Evolutionary conservation across 1,140 invertebrate genomes (phyloP).

Genomic region (Octopus sinensis): DNA sequence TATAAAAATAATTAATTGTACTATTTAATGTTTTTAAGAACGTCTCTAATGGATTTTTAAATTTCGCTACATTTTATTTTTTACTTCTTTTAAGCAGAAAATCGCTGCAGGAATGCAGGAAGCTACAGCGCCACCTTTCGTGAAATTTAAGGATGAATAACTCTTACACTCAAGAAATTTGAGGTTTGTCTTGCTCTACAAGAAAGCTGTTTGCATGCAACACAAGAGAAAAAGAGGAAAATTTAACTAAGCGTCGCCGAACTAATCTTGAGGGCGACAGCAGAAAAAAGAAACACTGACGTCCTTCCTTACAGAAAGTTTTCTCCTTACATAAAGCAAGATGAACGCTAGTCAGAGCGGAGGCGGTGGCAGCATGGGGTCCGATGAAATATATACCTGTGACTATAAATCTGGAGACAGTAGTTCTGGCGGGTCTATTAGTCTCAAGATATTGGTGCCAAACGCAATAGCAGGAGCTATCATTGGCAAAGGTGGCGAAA

Average conservation of each 20-base stretch:
- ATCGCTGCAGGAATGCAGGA: neutral
- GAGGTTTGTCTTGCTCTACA: neutral
- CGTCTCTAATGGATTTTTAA: no score
- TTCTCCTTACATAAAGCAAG: neutral
- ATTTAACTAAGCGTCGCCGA: no score
- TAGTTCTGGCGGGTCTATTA: neutral
- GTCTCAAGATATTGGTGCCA: conserved; percentile 87
- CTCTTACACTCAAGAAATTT: neutral
- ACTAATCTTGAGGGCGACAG: no score
- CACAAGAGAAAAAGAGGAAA: neutral
- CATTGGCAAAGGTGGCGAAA: conserved; percentile 93
- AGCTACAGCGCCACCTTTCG: neutral
- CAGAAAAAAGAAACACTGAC: no score
- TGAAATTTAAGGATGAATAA: neutral
- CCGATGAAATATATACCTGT: conserved; percentile 1
- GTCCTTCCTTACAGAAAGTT: no score
- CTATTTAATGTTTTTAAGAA: no score
- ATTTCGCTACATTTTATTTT: no score
- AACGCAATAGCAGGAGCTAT: conserved; percentile 90
- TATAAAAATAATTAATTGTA: no score
- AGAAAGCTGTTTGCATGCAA: conserved; percentile 3
- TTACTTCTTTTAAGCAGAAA: no score
- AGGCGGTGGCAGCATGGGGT: neutral
- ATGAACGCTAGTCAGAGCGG: neutral
- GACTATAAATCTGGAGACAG: neutral